These are phyloP conservation scores for Merops nubicus DNA, from an alignment of 2,113 vertebrate genomes.

Conservation along the genomic window DNA sequence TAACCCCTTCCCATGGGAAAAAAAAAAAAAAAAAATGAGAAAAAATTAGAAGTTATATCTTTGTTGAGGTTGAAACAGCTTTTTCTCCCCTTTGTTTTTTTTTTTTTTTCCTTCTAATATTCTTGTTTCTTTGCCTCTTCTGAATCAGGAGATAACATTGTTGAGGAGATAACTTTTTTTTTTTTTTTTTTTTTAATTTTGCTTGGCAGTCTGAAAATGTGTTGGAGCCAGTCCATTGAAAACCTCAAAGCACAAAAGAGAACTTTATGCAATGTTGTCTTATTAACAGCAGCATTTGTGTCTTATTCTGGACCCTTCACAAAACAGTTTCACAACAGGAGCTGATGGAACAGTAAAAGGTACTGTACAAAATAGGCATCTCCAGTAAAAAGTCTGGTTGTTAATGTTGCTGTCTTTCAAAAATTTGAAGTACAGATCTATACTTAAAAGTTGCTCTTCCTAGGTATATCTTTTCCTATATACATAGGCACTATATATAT, in stretches of 20 bases:
- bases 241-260: conserved; percentile 80
- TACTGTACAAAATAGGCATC: neutral
- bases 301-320: conserved; percentile 83
- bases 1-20: neutral
- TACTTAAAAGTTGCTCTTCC: neutral
- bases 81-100: neutral
- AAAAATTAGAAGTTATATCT: neutral
- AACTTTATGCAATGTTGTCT: conserved; percentile 77
- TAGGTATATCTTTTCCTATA: neutral
- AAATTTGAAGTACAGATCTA: neutral
- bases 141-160: neutral
- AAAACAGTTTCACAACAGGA: conserved; percentile 74
- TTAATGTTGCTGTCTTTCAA: neutral
- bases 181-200: neutral
- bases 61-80: neutral
- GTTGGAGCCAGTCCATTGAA: conserved; percentile 75
- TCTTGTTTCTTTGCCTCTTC: neutral
- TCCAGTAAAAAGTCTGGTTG: neutral
- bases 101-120: neutral
- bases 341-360: conserved; percentile 70
- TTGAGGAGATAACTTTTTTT: neutral
- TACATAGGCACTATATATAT: rapidly evolving
- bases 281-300: conserved; percentile 79
- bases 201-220: conserved; percentile 81
- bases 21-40: neutral